Conservation (phyloP, 1,140 invertebrate species). For the Eupristina koningsbergeri region DNA sequence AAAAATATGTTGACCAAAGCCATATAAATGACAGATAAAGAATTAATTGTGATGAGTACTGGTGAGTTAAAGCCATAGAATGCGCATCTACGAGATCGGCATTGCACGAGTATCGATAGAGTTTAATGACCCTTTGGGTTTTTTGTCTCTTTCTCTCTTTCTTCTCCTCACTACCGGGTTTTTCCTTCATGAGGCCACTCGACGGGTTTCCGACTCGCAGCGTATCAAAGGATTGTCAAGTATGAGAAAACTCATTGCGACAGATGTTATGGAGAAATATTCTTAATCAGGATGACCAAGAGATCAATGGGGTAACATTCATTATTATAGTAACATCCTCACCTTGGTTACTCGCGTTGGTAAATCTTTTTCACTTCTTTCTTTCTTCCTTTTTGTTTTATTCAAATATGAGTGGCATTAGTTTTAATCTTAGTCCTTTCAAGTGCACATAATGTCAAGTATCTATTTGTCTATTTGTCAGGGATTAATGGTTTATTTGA, state of each 20-base stretch:
- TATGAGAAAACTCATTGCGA: neutral
- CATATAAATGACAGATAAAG: neutral
- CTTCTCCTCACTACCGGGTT: conserved; percentile 46
- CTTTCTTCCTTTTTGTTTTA: neutral
- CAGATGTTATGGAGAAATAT: neutral
- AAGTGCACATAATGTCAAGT: no score
- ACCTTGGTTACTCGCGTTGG: neutral
- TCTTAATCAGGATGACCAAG: neutral
- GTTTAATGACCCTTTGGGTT: conserved; percentile 48
- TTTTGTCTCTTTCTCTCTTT: conserved; percentile 9
- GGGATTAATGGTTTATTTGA: no score
- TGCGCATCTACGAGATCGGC: neutral
- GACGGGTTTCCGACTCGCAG: conserved; percentile 45
- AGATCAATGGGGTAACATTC: neutral
- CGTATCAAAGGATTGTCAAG: conserved; percentile 16
- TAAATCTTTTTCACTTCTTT: neutral
- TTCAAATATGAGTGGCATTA: no score
- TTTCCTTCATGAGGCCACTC: conserved; percentile 40
- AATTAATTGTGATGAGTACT: neutral
- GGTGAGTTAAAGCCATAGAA: neutral
- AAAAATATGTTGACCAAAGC: no score
- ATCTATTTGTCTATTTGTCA: no score
- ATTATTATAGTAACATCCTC: neutral
- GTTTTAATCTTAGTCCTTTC: no score
- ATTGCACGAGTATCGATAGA: conserved; percentile 15